These are phyloP conservation scores for Gila robusta DNA, from an alignment of 2,797 vertebrate species.

Conservation along the genomic window DNA sequence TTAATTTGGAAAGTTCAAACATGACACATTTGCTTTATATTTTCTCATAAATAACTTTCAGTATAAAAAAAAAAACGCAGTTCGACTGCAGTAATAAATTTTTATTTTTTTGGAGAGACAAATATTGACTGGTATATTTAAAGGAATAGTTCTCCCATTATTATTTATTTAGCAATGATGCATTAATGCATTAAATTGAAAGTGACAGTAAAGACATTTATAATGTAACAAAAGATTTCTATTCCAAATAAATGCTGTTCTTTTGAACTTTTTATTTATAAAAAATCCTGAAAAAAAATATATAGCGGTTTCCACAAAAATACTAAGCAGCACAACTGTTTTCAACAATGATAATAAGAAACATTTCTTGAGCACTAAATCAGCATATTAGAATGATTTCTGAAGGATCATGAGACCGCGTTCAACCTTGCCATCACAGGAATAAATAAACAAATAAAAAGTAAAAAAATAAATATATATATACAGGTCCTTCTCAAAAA, in stretches of 20 bases:
- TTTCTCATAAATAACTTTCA: slow-evolving; percentile 1
- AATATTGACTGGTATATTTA: background rate
- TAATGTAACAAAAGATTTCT: background rate
- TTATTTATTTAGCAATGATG: background rate
- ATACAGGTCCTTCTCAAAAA: too few relatives aligned
- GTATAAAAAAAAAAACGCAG: background rate
- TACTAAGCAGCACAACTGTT: background rate
- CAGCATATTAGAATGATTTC: background rate
- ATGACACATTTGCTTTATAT: background rate
- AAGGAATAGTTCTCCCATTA: background rate
- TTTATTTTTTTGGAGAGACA: background rate
- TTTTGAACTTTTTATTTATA: background rate
- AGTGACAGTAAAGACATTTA: background rate
- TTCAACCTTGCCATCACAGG: background rate
- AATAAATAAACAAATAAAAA: background rate
- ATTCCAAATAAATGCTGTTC: background rate
- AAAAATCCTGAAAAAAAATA: background rate
- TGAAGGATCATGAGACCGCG: background rate
- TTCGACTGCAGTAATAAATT: background rate
- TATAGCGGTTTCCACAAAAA: background rate
- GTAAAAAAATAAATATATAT: too few relatives aligned
- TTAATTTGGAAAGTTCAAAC: background rate
- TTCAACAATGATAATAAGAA: background rate
- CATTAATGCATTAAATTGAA: background rate
- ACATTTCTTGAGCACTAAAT: background rate